These are phyloP conservation scores for Lepidothrix coronata DNA, from an alignment of 2,113 vertebrate genomes.

Conservation along the genomic window DNA sequence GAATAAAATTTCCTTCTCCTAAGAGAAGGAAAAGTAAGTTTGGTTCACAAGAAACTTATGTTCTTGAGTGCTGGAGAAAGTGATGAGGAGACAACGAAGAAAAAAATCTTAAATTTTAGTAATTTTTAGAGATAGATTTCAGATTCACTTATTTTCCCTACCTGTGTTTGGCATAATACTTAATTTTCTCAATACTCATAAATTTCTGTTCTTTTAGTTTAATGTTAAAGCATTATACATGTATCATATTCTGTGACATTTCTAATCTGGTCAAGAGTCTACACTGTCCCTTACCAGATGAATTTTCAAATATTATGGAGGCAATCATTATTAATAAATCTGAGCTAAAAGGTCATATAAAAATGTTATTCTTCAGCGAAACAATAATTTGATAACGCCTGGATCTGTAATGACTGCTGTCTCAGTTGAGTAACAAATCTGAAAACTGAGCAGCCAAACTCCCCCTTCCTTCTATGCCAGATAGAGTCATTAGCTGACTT, in stretches of 20 bases:
- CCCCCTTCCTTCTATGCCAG: neutral
- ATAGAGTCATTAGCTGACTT: slow-evolving; percentile 6
- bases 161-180: neutral
- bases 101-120: neutral
- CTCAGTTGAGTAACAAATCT: slow-evolving; percentile 7
- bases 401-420: neutral
- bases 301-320: neutral
- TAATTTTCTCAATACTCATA: neutral
- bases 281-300: neutral
- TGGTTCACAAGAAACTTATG: neutral
- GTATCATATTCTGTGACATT: neutral
- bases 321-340: neutral
- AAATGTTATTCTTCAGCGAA: neutral
- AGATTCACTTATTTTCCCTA: neutral
- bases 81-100: neutral
- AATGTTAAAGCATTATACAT: neutral
- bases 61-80: neutral
- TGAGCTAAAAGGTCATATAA: neutral
- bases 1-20: neutral
- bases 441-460: neutral
- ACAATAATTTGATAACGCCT: neutral
- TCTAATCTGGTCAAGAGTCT: neutral
- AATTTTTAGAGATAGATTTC: neutral
- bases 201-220: neutral
- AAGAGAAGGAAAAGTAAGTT: neutral